These are phyloP conservation scores for Cryptomyrus ogoouensis DNA, from an alignment of 2,113 vertebrate genomes.

Conservation along the genomic window DNA sequence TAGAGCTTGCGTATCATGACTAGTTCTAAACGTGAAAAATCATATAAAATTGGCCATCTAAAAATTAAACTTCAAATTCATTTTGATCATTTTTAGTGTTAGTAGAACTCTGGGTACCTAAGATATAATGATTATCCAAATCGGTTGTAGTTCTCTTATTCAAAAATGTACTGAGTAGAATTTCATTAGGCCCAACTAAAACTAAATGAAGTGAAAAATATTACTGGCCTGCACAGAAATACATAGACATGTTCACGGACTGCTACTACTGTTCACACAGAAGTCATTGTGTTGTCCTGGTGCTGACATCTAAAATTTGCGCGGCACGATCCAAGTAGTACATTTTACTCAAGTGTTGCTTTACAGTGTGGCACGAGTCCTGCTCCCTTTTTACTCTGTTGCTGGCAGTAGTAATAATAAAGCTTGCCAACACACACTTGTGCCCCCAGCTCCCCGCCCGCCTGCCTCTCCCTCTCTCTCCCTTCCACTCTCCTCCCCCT, in stretches of 20 bases:
- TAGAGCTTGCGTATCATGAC: not conserved
- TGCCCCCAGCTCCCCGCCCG: not conserved
- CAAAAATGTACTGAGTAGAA: not conserved
- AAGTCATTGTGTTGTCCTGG: not conserved
- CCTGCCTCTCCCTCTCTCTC: not conserved
- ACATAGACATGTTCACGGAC: not conserved
- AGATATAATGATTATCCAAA: not conserved
- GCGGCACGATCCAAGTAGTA: conserved; percentile 17
- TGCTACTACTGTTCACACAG: not conserved
- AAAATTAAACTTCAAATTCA: not conserved
- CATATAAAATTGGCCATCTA: not conserved
- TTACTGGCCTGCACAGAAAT: not conserved
- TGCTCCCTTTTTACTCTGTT: conserved; percentile 14
- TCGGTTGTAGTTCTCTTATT: not conserved
- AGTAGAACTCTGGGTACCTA: not conserved
- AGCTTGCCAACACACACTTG: conserved; percentile 18
- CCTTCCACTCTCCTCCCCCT: conserved; percentile 35
- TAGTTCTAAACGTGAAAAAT: not conserved
- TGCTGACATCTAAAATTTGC: not conserved
- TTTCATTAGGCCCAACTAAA: not conserved
- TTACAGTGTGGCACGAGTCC: conserved; percentile 6
- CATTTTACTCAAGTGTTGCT: not conserved
- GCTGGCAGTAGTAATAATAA: conserved; percentile 17
- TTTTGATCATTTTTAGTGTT: not conserved
- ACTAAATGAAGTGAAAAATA: not conserved